These are phyloP conservation scores for Nipponacmea schrenckii DNA, from an alignment of 2,888 invertebrate genomes.

Conservation along the genomic window DNA sequence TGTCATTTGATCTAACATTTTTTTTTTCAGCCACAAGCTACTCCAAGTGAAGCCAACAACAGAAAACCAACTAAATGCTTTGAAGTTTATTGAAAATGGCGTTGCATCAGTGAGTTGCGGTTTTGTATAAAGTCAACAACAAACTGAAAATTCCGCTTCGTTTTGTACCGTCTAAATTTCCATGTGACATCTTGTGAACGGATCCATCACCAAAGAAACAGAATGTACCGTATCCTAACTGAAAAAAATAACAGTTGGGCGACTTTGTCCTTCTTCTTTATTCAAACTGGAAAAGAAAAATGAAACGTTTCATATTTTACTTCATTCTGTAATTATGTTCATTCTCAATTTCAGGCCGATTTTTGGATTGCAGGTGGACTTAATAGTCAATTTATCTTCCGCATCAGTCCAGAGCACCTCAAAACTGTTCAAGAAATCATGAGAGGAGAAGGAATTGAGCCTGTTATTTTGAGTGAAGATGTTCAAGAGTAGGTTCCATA, in stretches of 20 bases:
- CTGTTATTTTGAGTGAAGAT: not conserved
- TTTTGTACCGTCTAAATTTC: too few relatives aligned
- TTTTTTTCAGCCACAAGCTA: not conserved
- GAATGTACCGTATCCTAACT: not conserved
- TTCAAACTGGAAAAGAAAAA: not conserved
- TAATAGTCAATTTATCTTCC: not conserved
- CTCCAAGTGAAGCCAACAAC: not conserved
- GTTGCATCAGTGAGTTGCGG: not conserved
- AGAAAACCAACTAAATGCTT: not conserved
- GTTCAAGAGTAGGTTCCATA: slow-evolving; percentile 1
- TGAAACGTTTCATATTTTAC: too few relatives aligned
- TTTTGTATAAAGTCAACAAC: not conserved
- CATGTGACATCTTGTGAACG: too few relatives aligned
- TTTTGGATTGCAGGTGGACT: not conserved
- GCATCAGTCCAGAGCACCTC: not conserved
- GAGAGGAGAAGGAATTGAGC: not conserved
- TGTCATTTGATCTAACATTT: not conserved
- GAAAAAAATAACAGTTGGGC: not conserved
- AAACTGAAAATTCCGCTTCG: not conserved
- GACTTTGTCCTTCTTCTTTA: not conserved
- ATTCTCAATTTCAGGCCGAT: not conserved
- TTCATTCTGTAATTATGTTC: too few relatives aligned
- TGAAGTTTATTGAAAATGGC: not conserved
- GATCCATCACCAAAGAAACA: too few relatives aligned
- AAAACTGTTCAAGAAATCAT: not conserved